Evolutionary conservation across 2,113 vertebrate species (phyloP), one percentile per base, ranked within the genome.

Genomic region (Menura novaehollandiae): DNA sequence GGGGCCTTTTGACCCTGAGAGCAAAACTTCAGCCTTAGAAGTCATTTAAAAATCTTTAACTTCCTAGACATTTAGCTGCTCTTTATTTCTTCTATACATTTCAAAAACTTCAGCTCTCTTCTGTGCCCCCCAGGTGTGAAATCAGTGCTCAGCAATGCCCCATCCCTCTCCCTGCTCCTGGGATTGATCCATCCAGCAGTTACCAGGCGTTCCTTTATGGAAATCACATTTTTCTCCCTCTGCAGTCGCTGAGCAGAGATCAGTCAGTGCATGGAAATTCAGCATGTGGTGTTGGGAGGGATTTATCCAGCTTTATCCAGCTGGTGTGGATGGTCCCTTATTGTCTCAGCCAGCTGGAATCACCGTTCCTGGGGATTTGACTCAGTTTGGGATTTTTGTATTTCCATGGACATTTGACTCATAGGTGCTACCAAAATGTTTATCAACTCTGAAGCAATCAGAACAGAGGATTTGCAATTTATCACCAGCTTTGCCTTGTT

Each of bases 201-300:
- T 43, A 58, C 55, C 59, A 9, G 2, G 14, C 3, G 0, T 2
- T 85, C 33, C 52, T 21, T 2, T 3, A 3, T 53, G 62, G 66
- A 95, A 85, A 78, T 59, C 47, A 18, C 10, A 0, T 32, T 91
- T 72, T 60, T 22, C 33, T 10, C 9, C 35, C 22, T 30, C 33
- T 55, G 46, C 19, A 20, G 27, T 11, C 32, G n/a, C 27, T 35
- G 39, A 71, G 19, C 27, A 46, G 52, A 67, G 47, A 26, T 58
- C 47, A 46, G 37, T n/a, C 49, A n/a, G 32, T 0, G 8, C 1
- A 7, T 14, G 41, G 53, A 39, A 75, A 46, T 72, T 7, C 71
- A 75, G 47, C 11, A 3, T 1, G 4, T 9, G 43, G 8, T 15
- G 10, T 5, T 52, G 68, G 72, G 37, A 46, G 55, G 9, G 28